Percentiles rank a stretch among this genome's conserved stretches.
These are phyloP conservation scores for Serrognathus titanus DNA, from an alignment of 2,888 invertebrate species.

Conservation along the genomic window DNA sequence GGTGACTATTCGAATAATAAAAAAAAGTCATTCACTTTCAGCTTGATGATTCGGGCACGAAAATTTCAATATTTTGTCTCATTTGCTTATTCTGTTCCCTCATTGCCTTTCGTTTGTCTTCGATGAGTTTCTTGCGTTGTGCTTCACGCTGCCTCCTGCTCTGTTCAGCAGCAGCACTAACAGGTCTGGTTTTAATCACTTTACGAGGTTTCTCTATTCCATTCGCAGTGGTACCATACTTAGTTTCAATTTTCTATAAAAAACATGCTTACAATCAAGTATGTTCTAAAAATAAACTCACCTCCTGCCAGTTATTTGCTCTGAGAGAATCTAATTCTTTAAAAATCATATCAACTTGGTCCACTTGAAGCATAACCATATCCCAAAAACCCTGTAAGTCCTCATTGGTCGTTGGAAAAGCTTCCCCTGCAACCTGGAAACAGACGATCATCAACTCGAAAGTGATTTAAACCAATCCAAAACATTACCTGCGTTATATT, in stretches of 20 bases:
- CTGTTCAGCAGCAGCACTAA: conserved; percentile 51
- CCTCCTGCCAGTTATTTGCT: conserved; percentile 67
- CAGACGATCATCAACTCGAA: not conserved
- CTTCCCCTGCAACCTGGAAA: conserved; percentile 67
- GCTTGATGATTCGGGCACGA: conserved; percentile 45
- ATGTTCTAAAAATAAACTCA: conserved; percentile 29
- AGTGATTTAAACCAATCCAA: not conserved
- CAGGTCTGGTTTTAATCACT: conserved; percentile 25
- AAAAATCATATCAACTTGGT: conserved; percentile 78
- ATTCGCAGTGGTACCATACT: conserved; percentile 3
- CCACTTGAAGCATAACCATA: conserved; percentile 90
- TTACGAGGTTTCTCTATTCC: conserved; percentile 21
- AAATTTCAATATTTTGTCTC: conserved; percentile 45
- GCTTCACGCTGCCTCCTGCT: conserved; percentile 57
- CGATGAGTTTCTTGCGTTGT: conserved; percentile 76
- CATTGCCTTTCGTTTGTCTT: conserved; percentile 66
- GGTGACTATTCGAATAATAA: no score
- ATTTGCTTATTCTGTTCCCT: conserved; percentile 35
- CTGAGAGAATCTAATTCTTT: conserved; percentile 63
- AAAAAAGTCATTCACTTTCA: conserved; percentile 31
- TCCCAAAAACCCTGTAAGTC: conserved; percentile 98
- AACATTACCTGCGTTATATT: conserved; percentile 43
- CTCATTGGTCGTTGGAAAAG: conserved; percentile 82
- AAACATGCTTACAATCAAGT: not conserved
- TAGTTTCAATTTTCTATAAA: conserved; percentile 2